A percentile compares a stretch with the other conserved stretches of the same genome.
Conservation (phyloP, 1,140 invertebrate species). For the Caenorhabditis briggsae region DNA sequence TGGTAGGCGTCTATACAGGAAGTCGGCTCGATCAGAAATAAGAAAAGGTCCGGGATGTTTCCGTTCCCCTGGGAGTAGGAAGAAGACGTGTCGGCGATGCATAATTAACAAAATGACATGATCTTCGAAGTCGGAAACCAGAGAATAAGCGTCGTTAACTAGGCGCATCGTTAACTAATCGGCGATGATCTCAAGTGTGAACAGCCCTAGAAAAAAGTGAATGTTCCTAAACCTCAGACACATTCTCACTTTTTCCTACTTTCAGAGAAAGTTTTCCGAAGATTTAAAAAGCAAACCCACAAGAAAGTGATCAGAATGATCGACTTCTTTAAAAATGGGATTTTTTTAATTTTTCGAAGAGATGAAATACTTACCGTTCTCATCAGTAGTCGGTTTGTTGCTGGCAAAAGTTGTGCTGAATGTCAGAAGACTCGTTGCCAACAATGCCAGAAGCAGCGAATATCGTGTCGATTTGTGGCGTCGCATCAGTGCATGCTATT, state of each 20-base stretch:
- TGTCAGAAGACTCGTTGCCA: background rate
- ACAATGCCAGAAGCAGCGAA: background rate
- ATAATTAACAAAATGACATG: constrained; percentile 52
- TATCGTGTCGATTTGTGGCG: constrained; percentile 8
- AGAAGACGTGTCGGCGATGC: constrained; percentile 39
- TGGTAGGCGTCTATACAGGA: constrained; percentile 15
- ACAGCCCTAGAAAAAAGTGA: background rate
- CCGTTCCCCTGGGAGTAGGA: constrained; percentile 2
- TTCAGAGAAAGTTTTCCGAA: background rate
- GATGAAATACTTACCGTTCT: background rate
- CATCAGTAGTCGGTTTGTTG: constrained; percentile 44
- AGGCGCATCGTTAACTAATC: constrained; percentile 53
- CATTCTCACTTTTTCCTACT: background rate
- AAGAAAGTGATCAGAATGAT: too few species aligned
- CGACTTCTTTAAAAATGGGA: too few species aligned
- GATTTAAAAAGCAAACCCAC: too few species aligned
- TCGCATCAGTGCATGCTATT: constrained; percentile 50
- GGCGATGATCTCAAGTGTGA: constrained; percentile 45
- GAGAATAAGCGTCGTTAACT: constrained; percentile 54
- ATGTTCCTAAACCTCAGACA: background rate
- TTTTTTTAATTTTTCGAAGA: too few species aligned
- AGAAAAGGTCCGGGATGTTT: constrained; percentile 12
- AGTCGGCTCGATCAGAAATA: constrained; percentile 20
- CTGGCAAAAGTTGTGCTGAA: constrained; percentile 4
- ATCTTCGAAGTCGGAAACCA: constrained; percentile 48